Conservation (phyloP, 2,113 vertebrate genomes). For the Sarotherodon lohbergeri region DNA sequence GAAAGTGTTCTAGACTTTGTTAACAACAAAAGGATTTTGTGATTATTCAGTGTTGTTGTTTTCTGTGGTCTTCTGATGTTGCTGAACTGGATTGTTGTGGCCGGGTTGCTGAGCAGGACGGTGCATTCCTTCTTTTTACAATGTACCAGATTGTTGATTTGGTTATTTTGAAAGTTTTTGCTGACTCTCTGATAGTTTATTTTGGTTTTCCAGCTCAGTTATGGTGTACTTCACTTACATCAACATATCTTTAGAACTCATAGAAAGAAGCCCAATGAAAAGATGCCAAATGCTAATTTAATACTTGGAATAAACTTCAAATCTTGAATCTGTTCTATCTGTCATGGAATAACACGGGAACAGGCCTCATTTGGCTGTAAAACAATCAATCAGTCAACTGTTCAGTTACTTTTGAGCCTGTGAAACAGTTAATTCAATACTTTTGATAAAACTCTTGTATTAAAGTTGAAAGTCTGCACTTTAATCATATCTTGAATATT, state of each 20-base stretch:
- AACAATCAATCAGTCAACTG: neutral
- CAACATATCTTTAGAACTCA: neutral
- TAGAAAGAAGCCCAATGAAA: neutral
- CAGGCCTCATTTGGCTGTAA: neutral
- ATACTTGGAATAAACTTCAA: neutral
- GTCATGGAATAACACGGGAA: neutral
- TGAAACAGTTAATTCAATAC: neutral
- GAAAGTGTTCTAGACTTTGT: neutral
- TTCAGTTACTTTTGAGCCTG: neutral
- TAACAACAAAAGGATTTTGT: neutral
- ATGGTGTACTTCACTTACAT: neutral
- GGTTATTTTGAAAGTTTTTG: neutral
- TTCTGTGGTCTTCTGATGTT: neutral
- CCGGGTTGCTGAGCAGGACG: neutral
- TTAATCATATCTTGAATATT: neutral
- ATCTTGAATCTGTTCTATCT: neutral
- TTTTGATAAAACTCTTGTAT: neutral
- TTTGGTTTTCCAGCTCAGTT: neutral
- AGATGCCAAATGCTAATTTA: neutral
- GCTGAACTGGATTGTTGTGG: neutral
- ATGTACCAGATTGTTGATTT: neutral
- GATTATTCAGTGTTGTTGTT: neutral
- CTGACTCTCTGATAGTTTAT: neutral
- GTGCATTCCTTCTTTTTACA: neutral
- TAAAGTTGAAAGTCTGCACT: neutral